These are phyloP conservation scores for Apogon hyalosoma DNA, from an alignment of 2,797 vertebrate genomes.

Conservation along the genomic window DNA sequence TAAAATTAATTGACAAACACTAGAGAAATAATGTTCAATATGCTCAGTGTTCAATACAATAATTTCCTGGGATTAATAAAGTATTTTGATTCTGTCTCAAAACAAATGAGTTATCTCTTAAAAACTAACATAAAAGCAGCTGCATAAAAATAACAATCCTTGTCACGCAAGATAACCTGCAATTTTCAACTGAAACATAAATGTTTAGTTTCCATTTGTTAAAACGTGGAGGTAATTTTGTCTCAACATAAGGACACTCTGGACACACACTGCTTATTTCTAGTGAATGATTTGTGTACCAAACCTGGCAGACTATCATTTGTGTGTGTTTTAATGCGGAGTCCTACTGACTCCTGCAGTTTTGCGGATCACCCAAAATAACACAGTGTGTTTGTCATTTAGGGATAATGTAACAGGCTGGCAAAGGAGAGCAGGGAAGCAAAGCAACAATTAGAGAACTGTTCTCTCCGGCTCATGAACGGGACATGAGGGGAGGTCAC, in stretches of 20 bases:
- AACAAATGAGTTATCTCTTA: conserved; percentile 20
- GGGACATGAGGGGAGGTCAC: conserved; percentile 61
- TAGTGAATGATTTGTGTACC: conserved; percentile 68
- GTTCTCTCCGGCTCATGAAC: conserved; percentile 61
- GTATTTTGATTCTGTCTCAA: conserved; percentile 17
- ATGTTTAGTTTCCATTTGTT: conserved; percentile 56
- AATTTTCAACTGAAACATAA: conserved; percentile 66
- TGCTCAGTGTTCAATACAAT: too few species aligned
- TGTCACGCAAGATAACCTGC: conserved; percentile 44
- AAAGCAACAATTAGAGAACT: conserved; percentile 77
- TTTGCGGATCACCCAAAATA: conserved; percentile 81
- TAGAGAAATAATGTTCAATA: not conserved
- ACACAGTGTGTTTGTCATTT: conserved; percentile 81
- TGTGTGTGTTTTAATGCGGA: conserved; percentile 76
- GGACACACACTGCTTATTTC: conserved; percentile 66
- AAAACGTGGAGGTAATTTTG: conserved; percentile 49
- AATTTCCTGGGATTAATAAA: too few species aligned
- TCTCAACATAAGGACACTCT: conserved; percentile 45
- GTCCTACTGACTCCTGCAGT: conserved; percentile 74
- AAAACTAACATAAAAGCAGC: conserved; percentile 37
- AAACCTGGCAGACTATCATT: conserved; percentile 76
- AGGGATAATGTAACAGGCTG: conserved; percentile 75
- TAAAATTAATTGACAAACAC: conserved; percentile 6
- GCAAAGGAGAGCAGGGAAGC: conserved; percentile 60
- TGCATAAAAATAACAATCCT: conserved; percentile 50